Evolutionary conservation across 2,888 invertebrate genomes (phyloP).

Genomic region (Alloscopus bannaensis): DNA sequence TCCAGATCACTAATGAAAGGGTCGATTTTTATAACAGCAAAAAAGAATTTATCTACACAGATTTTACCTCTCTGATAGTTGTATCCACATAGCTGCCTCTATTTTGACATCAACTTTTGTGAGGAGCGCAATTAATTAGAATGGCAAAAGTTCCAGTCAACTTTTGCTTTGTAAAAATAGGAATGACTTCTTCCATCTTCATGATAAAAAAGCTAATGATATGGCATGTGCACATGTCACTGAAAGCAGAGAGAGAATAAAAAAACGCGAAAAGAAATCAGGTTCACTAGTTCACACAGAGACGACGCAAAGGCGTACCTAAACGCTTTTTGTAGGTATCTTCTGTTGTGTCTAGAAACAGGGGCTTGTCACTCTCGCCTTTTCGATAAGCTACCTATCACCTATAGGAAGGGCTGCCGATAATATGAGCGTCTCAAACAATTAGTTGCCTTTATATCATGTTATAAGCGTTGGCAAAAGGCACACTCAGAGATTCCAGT

Average conservation of each 20-base stretch:
- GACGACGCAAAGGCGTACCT: too few relatives aligned
- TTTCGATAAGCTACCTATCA: constrained; percentile 30
- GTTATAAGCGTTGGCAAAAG: constrained; percentile 21
- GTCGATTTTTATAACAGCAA: constrained; percentile 26
- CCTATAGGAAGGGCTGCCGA: neutral
- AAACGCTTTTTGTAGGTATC: constrained; percentile 36
- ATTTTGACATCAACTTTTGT: too few relatives aligned
- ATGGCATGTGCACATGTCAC: constrained; percentile 65
- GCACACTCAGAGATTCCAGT: constrained; percentile 48
- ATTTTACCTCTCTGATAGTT: too few relatives aligned
- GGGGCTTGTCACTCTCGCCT: neutral
- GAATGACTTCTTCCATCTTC: constrained; percentile 21
- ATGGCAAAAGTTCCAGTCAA: constrained; percentile 50
- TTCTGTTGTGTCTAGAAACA: constrained; percentile 38
- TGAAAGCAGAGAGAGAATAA: too few relatives aligned
- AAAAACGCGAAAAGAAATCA: too few relatives aligned
- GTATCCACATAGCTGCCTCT: too few relatives aligned
- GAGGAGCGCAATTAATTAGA: constrained; percentile 64
- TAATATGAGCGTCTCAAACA: constrained; percentile 16
- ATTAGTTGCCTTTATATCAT: too few relatives aligned
- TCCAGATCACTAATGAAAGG: constrained; percentile 14
- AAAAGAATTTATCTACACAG: too few relatives aligned
- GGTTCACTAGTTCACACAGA: too few relatives aligned
- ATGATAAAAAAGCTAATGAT: constrained; percentile 54
- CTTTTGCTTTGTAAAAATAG: constrained; percentile 51